Evolutionary conservation across 2,113 vertebrate genomes (phyloP).

Genomic region (Hucho hucho): DNA sequence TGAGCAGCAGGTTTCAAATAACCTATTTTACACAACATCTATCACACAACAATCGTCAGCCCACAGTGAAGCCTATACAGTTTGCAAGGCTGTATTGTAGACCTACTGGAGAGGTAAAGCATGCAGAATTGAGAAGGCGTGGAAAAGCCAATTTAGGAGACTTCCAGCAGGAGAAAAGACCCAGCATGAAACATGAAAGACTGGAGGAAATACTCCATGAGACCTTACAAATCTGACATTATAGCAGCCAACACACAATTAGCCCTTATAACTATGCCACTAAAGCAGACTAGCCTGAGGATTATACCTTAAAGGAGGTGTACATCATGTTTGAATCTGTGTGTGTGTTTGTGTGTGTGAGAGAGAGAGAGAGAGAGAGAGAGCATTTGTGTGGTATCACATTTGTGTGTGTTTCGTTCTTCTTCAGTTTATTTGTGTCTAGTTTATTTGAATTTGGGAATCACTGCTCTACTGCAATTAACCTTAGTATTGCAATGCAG

Average conservation of each 20-base stretch:
- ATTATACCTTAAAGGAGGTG: constrained; percentile 66
- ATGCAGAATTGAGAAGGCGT: constrained; percentile 57
- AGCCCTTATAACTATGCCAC: constrained; percentile 57
- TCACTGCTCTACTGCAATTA: not conserved
- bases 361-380: constrained; percentile 1
- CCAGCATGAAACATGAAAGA: constrained; percentile 63
- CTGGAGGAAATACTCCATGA: constrained; percentile 59
- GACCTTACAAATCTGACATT: constrained; percentile 62
- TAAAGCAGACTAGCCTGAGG: constrained; percentile 59
- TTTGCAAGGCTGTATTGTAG: constrained; percentile 41
- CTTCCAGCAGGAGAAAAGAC: constrained; percentile 47
- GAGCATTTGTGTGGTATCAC: constrained; percentile 1
- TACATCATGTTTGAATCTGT: constrained; percentile 41
- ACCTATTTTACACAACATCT: too few species aligned
- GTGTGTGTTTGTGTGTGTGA: constrained; percentile 18
- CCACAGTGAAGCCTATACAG: constrained; percentile 27
- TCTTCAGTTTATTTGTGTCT: not conserved
- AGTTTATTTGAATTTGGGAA: not conserved
- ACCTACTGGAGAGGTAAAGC: constrained; percentile 61
- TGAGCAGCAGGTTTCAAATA: not conserved
- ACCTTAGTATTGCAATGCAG: not conserved
- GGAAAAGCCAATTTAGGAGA: constrained; percentile 68
- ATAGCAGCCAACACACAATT: constrained; percentile 71
- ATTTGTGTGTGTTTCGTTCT: not conserved
- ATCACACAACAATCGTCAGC: constrained; percentile 28